A percentile compares a stretch with the other conserved stretches of the same genome.
phyloP scores from a whole-genome alignment of 2,113 vertebrate genomes.

The Lota lota region DNA sequence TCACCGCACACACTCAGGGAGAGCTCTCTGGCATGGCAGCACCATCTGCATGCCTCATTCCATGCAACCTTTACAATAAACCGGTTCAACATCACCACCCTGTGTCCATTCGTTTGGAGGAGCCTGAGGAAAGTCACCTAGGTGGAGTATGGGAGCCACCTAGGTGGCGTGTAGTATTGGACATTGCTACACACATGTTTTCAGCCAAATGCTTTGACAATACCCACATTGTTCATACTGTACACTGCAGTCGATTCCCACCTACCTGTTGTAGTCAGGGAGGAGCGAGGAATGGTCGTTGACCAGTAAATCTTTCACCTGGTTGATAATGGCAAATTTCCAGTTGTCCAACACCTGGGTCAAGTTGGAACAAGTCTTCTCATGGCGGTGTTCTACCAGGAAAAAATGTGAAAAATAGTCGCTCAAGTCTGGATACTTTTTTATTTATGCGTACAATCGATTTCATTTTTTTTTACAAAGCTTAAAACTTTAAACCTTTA shows the following conservation, averaged over 20 bases:
- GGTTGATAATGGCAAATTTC: slow-evolving; percentile 84
- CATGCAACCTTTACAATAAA: no score
- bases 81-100: no score
- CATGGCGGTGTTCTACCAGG: slow-evolving; percentile 46
- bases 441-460: background rate
- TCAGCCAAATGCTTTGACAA: background rate
- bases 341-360: slow-evolving; percentile 87
- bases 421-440: no score
- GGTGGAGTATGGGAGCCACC: no score
- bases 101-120: no score
- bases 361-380: slow-evolving; percentile 81
- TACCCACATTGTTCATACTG: background rate
- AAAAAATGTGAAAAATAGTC: background rate
- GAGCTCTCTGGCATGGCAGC: no score
- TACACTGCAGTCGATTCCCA: background rate
- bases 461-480: background rate
- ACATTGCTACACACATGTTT: no score
- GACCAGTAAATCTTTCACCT: slow-evolving; percentile 81
- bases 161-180: no score
- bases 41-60: no score
- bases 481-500: background rate
- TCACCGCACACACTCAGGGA: no score
- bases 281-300: slow-evolving; percentile 80
- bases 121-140: no score
- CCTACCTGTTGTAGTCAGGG: slow-evolving; percentile 84